Evolutionary conservation across 2,113 vertebrate species (phyloP), one percentile per base, ranked within the genome.

Genomic region (Pituophis catenifer): DNA sequence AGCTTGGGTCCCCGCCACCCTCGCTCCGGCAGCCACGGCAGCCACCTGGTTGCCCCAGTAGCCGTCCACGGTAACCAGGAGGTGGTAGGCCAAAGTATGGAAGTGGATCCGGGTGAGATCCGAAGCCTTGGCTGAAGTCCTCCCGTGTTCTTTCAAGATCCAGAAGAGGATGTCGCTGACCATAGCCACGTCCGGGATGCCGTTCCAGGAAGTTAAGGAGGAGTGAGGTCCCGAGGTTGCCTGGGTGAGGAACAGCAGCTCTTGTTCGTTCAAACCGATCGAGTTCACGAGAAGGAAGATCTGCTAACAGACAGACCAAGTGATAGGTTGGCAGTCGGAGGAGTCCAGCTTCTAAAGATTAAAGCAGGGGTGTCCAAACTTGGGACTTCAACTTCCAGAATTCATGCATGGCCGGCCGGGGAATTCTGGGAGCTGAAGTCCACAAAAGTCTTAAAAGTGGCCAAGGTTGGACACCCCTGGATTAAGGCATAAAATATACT

Each of bases 131-230:
- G 92, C 95, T 0, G 97, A 94, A 0, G 92, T 96, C 94, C 95
- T 97, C 81, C 99, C 99, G 0, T 99, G 98, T 93, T 98, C 97
- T 96, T 98, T 98, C 94, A 99, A 96, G 95, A 99, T 95, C 99
- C 99, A 99, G 91, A 99, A 98, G 88, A 99, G 98, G 94, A 99
- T 99, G 98, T 99, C 99, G 0, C 99, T 98, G 96, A 99, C 99
- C 3, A 96, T 95, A 0, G 98, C 99, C 94, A 99, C 98, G 0
- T 99, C 98, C 0, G 99, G 99, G 59, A 99, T 23, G 0, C 98
- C 98, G 0, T 96, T 95, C 99, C 99, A 99, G n/a, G 98, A 96
- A 0, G 93, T 1, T 1, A 99, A 90, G 0, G 98, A 97, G 0
- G 98, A 96, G 1, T 99, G 98, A 52, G 99, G 99, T 4, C 99